Evolutionary conservation across 2,113 vertebrate species (phyloP).

Genomic region (Misgurnus mizolepis): DNA sequence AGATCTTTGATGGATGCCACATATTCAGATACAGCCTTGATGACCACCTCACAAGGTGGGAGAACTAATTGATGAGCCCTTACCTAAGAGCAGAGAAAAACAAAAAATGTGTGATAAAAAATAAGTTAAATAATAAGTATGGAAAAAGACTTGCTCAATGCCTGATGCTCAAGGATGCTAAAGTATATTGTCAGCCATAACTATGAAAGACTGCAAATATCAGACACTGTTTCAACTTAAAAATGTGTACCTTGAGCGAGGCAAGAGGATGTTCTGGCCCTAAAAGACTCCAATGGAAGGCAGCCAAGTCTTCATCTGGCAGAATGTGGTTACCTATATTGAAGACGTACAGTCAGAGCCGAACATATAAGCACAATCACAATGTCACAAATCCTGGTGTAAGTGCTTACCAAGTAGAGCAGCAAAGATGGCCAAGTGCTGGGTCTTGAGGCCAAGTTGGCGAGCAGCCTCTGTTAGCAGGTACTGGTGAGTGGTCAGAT

Average conservation of each 20-base stretch:
- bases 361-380: not conserved
- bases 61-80: constrained; percentile 90
- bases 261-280: constrained; percentile 92
- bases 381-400: not conserved
- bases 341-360: not conserved
- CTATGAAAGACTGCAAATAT: not conserved
- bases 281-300: constrained; percentile 93
- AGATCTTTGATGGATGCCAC: constrained; percentile 88
- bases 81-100: constrained; percentile 69
- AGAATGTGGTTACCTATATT: constrained; percentile 88
- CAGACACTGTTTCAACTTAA: not conserved
- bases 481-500: constrained; percentile 91
- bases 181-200: not conserved
- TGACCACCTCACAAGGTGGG: constrained; percentile 90
- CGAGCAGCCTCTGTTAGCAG: constrained; percentile 89
- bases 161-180: constrained; percentile 22
- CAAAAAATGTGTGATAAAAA: not conserved
- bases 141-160: not conserved
- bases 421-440: constrained; percentile 88
- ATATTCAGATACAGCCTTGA: constrained; percentile 91
- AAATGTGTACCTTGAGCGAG: constrained; percentile 83
- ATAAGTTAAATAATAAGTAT: not conserved
- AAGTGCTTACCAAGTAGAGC: constrained; percentile 82
- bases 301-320: constrained; percentile 92
- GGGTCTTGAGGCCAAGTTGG: constrained; percentile 87